Base-by-base conservation (phyloP, 2,797 vertebrate genomes). In the Catamblyrhynchus diadema region DNA sequence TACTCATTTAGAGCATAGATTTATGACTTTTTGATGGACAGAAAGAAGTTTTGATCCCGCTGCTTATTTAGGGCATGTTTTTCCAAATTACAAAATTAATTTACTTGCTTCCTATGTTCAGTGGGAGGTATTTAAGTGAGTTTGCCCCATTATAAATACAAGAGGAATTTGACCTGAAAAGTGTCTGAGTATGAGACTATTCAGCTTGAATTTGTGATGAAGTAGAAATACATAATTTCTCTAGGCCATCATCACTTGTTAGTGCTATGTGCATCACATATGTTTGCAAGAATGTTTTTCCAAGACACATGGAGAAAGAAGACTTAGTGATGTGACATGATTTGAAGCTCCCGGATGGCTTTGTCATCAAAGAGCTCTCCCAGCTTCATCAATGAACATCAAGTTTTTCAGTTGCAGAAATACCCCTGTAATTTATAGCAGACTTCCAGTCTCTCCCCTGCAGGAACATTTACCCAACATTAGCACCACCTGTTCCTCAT, bases 401-500 rank as follows among this genome's bases (percentile, higher is more conserved):
- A 81, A 93, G 59, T 37, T 85, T 62, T 70, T 81, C 56, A 53
- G 37, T 77, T 86, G 64, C 75, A 92, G 93, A 96, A 95, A 87
- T 94, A 66, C 66, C 28, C 51, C 74, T 9, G 16, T 93, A 96
- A 96, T 96, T 97, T 96, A 96, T 80, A 93, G 93, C 80, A 73
- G 70, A 28, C 80, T 96, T 82, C 66, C 64, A 94, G 92, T 74
- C 83, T 94, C 70, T 74, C 30, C 87, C 90, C 91, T 95, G 89
- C 82, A 97, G 92, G 92, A 94, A 74, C 95, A 94, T 91, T 95
- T 95, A 94, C 60, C 93, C 7, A 33, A 73, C 91, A 83, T 96
- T 95, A 95, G 65, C 65, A 92, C 93, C 96, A 97, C 94, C 95
- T 97, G 95, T 90, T 97, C 91, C 87, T 95, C 77, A 35, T 90